Base-by-base conservation (phyloP, 1,140 invertebrate genomes). In the Nixonia krombeini region DNA sequence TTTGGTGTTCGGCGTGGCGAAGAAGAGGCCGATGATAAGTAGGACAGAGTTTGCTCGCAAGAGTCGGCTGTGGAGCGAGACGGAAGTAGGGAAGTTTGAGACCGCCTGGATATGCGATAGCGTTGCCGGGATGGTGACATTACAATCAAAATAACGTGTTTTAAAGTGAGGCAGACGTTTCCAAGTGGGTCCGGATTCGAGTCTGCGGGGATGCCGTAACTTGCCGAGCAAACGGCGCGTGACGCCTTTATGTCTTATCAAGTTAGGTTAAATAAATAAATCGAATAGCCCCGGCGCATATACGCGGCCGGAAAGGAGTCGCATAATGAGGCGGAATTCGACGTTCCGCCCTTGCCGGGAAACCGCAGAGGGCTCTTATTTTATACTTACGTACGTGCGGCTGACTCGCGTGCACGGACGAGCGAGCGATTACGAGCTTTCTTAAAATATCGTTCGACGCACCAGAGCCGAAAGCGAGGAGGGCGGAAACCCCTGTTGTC, bases 81-180 rank as follows among this genome's bases (percentile, higher is more conserved):
- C 29, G 50, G 53, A 64, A 38, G 51, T 61, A 50, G 40, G 40
- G 26, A 47, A 72, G 31, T 63, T 68, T 33, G 51, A 46, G 53
- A 68, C 42, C 13, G 44, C 31, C 44, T 52, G 58, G 46, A 61
- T 46, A 53, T 57, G 61, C 37, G 71, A 73, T 66, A 74, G 58
- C 50, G 52, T 21, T 41, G 56, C 53, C 50, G 58, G 50, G 52
- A 66, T 66, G 70, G 56, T 51, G 63, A 53, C 70, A 70, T 75
- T 74, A 62, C 63, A 74, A 75, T 74, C 71, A 71, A 66, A 74
- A 61, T 76, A 72, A 74, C 65, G 73, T 52, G 57, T 69, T 76
- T 72, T 67, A 75, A 76, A 73, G 58, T 56, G 72, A 72, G 62
- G 45, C 65, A 71, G 59, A 74, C 65, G 63, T 70, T 66, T 57